These are phyloP conservation scores for Hydropsyche tenuis DNA, from an alignment of 1,140 invertebrate genomes.

Conservation along the genomic window DNA sequence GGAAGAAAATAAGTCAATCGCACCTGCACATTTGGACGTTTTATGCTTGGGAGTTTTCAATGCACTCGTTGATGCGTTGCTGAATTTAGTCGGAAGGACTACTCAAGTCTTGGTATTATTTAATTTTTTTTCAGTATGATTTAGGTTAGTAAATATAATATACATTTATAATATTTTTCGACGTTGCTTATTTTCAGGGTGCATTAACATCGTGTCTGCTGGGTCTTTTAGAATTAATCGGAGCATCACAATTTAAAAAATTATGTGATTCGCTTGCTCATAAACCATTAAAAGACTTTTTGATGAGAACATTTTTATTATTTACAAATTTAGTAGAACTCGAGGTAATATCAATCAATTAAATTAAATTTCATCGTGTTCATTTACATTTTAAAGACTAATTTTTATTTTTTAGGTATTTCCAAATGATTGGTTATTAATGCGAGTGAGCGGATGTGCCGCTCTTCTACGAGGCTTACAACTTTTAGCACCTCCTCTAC, in stretches of 20 bases:
- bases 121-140: not conserved
- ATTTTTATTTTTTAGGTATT: conserved; percentile 68
- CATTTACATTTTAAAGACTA: not conserved
- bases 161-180: not conserved
- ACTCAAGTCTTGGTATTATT: conserved; percentile 67
- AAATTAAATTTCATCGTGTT: conserved; percentile 8
- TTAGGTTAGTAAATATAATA: not conserved
- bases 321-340: conserved; percentile 83
- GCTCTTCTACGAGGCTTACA: conserved; percentile 85
- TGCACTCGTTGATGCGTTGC: conserved; percentile 84
- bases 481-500: conserved; percentile 86
- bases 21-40: conserved; percentile 81
- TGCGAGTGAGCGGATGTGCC: conserved; percentile 89
- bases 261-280: conserved; percentile 82
- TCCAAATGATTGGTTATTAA: conserved; percentile 90
- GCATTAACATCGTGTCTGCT: conserved; percentile 85
- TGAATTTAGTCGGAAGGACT: conserved; percentile 75
- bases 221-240: conserved; percentile 83
- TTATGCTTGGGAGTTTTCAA: conserved; percentile 81
- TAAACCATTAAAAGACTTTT: conserved; percentile 86
- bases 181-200: conserved; percentile 67
- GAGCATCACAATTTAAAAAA: conserved; percentile 86
- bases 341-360: conserved; percentile 59
- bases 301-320: conserved; percentile 87
- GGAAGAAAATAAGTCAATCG: conserved; percentile 66